These are phyloP conservation scores for Acridotheres tristis DNA, from an alignment of 2,797 vertebrate genomes.

Conservation along the genomic window DNA sequence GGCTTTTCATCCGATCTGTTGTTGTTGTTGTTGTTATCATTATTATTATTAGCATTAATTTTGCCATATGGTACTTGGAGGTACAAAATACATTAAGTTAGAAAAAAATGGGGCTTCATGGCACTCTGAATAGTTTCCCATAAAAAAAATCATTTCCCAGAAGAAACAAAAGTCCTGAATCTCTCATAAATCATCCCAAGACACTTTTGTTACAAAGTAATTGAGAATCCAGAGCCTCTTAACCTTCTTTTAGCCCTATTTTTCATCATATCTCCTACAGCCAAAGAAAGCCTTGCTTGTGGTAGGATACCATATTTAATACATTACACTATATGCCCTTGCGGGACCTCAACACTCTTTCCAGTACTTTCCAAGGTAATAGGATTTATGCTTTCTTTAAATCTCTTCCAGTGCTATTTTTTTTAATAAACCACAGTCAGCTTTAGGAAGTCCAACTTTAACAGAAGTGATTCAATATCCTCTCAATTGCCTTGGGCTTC, in stretches of 20 bases:
- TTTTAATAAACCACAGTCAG: conserved; percentile 14
- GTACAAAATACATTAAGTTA: not conserved
- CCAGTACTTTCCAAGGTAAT: conserved; percentile 27
- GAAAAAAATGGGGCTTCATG: not conserved
- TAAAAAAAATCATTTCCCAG: conserved; percentile 30
- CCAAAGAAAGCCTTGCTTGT: conserved; percentile 11
- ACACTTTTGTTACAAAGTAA: conserved; percentile 54
- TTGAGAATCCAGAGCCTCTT: conserved; percentile 47
- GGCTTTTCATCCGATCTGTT: not conserved
- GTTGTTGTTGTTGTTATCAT: not conserved
- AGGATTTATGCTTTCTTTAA: conserved; percentile 27
- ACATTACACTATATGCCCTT: not conserved
- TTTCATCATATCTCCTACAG: conserved; percentile 38
- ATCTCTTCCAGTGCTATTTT: not conserved
- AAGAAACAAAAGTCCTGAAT: conserved; percentile 23
- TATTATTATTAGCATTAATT: not conserved
- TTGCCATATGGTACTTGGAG: not conserved
- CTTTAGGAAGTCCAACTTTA: not conserved
- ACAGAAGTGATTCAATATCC: conserved; percentile 31
- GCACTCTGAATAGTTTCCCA: not conserved
- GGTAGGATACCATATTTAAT: conserved; percentile 23
- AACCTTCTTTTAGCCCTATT: conserved; percentile 48
- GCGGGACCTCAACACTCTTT: conserved; percentile 6
- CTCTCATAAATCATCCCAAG: conserved; percentile 48
- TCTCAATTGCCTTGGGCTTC: not conserved